Base-by-base conservation (phyloP, 2,797 vertebrate genomes). In the Enteromius mattozi region DNA sequence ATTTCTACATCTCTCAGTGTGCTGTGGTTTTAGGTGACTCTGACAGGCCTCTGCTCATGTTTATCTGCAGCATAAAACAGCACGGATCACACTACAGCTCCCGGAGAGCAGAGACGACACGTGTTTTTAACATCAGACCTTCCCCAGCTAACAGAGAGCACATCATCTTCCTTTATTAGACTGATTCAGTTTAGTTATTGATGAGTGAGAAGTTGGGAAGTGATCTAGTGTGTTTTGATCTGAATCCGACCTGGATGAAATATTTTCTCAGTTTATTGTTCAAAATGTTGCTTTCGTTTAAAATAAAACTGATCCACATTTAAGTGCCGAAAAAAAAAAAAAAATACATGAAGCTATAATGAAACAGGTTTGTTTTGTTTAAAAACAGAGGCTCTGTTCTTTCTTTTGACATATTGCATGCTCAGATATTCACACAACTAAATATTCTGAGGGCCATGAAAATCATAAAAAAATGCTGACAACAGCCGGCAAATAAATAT, bases 21-120 rank as follows among this genome's bases (percentile, higher is more conserved):
- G 95, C 93, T 92, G 95, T 92, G 92, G 93, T 93, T 95, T 97
- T 94, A 93, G 94, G 92, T 90, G 89, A 91, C 95, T 94, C 92
- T 95, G 96, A 95, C 95, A 95, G 93, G 92, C 93, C 93, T 83
- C 80, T 89, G 90, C 89, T 93, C 92, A 93, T 95, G 95, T 97
- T 96, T 96, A 95, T 96, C 93, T 95, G 94, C 94, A 91, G 93
- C 94, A 94, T 96, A 95, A 96, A 96, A 94, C 90, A 87, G 90
- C 91, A 89, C 86, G 76, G 89, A 90, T 89, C 90, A 93, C 92
- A 91, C 92, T 91, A 89, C 91, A 88, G 69, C 69, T 17, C 90
- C 83, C 71, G 19, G 90, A 87, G 92, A 92, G 90, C 86, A 82
- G 94, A 93, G 93, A 94, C 90, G 85, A 91, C 96, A 96, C 94